Percentiles rank a stretch among this genome's conserved stretches.
These are phyloP conservation scores for Agrochola circellaris DNA, from an alignment of 2,888 invertebrate species.

Conservation along the genomic window DNA sequence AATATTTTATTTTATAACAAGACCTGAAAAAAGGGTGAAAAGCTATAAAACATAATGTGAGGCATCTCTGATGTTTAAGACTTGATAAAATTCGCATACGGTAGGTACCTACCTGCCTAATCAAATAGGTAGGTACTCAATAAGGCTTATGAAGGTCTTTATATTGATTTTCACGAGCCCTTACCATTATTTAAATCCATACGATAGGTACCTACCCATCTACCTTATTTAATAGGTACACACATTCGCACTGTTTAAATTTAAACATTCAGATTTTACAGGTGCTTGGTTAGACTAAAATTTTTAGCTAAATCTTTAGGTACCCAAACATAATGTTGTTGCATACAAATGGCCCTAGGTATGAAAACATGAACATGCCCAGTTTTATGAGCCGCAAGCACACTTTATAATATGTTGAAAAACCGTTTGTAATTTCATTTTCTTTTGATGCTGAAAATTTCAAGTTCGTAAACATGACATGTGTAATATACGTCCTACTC, in stretches of 20 bases:
- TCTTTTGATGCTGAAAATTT: slow-evolving; percentile 14
- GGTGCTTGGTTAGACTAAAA: background rate
- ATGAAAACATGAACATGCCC: slow-evolving; percentile 10
- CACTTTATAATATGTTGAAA: background rate
- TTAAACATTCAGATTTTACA: slow-evolving; percentile 9
- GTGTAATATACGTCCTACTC: background rate
- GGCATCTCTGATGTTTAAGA: background rate
- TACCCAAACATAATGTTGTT: background rate
- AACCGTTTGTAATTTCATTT: slow-evolving; percentile 9
- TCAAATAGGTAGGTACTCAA: slow-evolving; percentile 19
- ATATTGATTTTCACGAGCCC: slow-evolving; percentile 37
- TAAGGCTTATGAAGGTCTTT: slow-evolving; percentile 21
- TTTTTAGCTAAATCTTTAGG: background rate
- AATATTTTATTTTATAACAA: background rate
- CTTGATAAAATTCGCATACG: slow-evolving; percentile 27
- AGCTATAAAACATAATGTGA: background rate
- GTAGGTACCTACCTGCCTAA: background rate
- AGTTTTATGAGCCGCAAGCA: slow-evolving; percentile 5
- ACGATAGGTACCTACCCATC: background rate
- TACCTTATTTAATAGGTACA: background rate
- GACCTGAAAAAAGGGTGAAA: background rate
- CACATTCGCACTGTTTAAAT: background rate
- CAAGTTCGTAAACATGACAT: slow-evolving; percentile 2
- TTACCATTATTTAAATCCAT: slow-evolving; percentile 21
- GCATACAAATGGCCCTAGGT: background rate